Evolutionary conservation across 1,140 invertebrate species (phyloP).

Genomic region (Drosophila mauritiana): DNA sequence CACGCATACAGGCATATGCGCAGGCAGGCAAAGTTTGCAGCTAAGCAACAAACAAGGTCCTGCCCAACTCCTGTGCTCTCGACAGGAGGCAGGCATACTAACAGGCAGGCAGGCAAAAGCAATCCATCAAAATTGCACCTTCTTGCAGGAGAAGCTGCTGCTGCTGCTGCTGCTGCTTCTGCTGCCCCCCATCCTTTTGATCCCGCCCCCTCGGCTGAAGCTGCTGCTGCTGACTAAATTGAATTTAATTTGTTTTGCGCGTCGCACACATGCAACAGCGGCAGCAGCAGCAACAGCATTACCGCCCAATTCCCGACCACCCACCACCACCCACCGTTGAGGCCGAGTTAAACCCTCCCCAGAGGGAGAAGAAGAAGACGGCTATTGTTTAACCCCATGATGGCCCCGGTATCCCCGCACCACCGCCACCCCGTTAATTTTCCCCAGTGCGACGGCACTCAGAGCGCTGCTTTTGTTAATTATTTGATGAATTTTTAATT

Average conservation of each 20-base stretch:
- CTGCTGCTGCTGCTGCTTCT: conserved; percentile 7
- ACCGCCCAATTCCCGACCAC: conserved; percentile 44
- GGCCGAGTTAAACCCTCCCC: conserved; percentile 77
- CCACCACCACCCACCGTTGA: conserved; percentile 12
- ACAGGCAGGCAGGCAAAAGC: conserved; percentile 58
- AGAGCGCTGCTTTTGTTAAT: conserved; percentile 79
- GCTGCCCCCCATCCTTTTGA: not conserved
- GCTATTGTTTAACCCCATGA: conserved; percentile 78
- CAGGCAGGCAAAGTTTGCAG: conserved; percentile 73
- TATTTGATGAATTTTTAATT: conserved; percentile 85
- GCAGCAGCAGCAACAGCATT: conserved; percentile 26
- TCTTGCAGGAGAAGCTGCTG: conserved; percentile 63
- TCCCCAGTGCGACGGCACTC: conserved; percentile 21
- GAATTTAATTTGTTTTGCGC: conserved; percentile 83
- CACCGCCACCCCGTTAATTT: not conserved
- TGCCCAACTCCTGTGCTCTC: conserved; percentile 42
- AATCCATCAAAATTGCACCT: conserved; percentile 85
- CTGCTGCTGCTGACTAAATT: conserved; percentile 72
- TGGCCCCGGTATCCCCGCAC: conserved; percentile 10
- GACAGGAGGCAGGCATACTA: conserved; percentile 44
- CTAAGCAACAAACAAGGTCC: conserved; percentile 80
- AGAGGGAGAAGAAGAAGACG: conserved; percentile 45
- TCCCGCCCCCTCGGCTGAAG: not conserved
- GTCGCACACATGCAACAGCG: conserved; percentile 58
- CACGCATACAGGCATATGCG: conserved; percentile 32